A percentile compares a stretch with the other conserved stretches of the same genome.
Conservation (phyloP, 2,113 vertebrate species). For the Leptosomus discolor region DNA sequence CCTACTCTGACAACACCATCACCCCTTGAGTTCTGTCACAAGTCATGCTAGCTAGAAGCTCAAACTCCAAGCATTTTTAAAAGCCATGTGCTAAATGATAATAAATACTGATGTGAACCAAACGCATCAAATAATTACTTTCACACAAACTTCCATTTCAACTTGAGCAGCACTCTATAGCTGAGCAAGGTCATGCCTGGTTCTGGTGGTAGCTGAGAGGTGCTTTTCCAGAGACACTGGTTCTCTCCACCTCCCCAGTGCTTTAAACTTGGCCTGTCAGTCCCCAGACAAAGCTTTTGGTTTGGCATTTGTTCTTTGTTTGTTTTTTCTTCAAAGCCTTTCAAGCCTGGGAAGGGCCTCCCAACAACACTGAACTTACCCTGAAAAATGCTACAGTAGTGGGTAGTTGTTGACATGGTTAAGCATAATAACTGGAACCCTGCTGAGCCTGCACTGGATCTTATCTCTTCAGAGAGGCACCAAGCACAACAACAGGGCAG, state of each 20-base stretch:
- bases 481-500: background rate
- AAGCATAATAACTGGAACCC: background rate
- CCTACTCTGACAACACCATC: background rate
- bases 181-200: background rate
- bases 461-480: background rate
- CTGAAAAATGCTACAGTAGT: background rate
- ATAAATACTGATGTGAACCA: background rate
- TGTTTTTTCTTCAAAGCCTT: background rate
- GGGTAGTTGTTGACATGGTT: background rate
- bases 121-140: background rate
- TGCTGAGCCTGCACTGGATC: background rate
- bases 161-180: background rate
- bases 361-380: background rate
- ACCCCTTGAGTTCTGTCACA: background rate
- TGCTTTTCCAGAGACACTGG: background rate
- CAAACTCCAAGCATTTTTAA: background rate
- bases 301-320: too few relatives aligned
- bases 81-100: background rate
- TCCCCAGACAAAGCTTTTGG: background rate
- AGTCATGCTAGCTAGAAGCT: accelerated
- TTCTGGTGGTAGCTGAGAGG: background rate
- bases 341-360: background rate
- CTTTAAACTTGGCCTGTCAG: background rate
- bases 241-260: background rate
- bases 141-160: background rate